Base-by-base conservation (phyloP, 2,797 vertebrate genomes). In the Phataginus tricuspis region DNA sequence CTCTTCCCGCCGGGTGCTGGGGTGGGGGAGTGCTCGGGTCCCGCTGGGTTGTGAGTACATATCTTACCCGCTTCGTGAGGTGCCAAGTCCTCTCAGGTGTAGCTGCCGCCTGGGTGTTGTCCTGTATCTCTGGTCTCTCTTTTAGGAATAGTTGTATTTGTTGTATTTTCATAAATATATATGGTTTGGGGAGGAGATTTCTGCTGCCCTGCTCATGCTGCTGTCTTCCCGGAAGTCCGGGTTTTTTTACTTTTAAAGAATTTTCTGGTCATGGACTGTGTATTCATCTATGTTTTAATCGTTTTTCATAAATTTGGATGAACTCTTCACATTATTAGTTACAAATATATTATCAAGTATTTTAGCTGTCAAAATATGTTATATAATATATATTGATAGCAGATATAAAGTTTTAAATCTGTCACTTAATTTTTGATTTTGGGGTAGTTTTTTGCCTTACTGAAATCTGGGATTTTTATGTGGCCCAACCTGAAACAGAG, bases 351-450 rank as follows among this genome's bases (percentile, higher is more conserved):
- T 74, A 77, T 42, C n/a, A 82, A 82, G 82, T 57, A 39, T 13
- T 79, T 75, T 49, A 64, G 27, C 55, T 39, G 1, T 4, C 59
- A 64, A 51, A 77, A 66, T 59, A 21, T 71, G 74, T 77, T 57
- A 42, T 39, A 64, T 86, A 37, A 16, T 4, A 53, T 39, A 27
- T 45, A 59, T 63, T 68, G 34, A 39, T 49, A 34, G 29, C 49
- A 74, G 49, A 21, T 53, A 53, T 4, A 34, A 53, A 19, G 29
- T 77, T 90, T 87, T 59, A 90, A 84, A 25, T 87, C 31, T 93
- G 18, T 71, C 61, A 37, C 34, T 72, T 94, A 78, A 23, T 19
- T 72, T 72, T 94, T 92, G 94, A 75, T 39, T 63, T 86, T 84
- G 25, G n/a, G 23, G 12, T 27, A 51, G 7, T 86, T 94, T 45